phyloP scores from a whole-genome alignment of 37 sponge, comb jelly and placozoan species.

The Lycopodina hypogea region DNA sequence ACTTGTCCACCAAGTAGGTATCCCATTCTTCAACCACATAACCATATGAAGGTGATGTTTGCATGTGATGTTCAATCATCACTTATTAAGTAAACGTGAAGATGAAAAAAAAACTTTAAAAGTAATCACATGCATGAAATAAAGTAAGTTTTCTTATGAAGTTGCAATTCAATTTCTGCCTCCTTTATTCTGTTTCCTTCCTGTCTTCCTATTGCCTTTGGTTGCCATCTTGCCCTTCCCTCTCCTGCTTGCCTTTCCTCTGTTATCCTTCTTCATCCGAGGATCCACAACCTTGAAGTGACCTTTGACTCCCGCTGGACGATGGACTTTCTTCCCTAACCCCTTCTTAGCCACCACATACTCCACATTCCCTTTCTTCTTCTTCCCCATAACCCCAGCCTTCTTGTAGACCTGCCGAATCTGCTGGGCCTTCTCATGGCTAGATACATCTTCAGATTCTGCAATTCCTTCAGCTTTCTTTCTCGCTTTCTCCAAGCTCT shows the following conservation, averaged over 20 bases:
- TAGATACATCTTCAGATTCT: constrained; percentile 60
- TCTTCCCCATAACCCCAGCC: constrained; percentile 51
- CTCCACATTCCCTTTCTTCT: constrained; percentile 72
- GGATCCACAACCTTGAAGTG: constrained; percentile 90
- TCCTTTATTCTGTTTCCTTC: too few species aligned
- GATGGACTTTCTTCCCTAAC: constrained; percentile 51
- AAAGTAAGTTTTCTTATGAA: too few species aligned
- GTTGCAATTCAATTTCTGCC: too few species aligned
- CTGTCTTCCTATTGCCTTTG: background rate
- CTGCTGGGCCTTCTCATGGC: constrained; percentile 80
- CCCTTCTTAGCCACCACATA: constrained; percentile 93
- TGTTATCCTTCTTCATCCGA: constrained; percentile 95
- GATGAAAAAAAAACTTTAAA: too few species aligned
- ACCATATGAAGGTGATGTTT: too few species aligned
- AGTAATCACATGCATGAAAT: too few species aligned
- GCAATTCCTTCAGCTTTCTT: constrained; percentile 63
- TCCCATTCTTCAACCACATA: too few species aligned
- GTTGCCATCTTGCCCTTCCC: constrained; percentile 8
- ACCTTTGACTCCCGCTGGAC: constrained; percentile 91
- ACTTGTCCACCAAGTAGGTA: too few species aligned
- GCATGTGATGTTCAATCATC: too few species aligned
- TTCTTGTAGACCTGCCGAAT: constrained; percentile 80
- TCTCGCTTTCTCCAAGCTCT: constrained; percentile 51
- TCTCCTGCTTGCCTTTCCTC: constrained; percentile 7
- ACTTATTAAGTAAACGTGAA: too few species aligned